Evolutionary conservation across 1,140 invertebrate genomes (phyloP), one percentile per base, ranked within the genome.

Genomic region (Drosophila pruinosa): DNA sequence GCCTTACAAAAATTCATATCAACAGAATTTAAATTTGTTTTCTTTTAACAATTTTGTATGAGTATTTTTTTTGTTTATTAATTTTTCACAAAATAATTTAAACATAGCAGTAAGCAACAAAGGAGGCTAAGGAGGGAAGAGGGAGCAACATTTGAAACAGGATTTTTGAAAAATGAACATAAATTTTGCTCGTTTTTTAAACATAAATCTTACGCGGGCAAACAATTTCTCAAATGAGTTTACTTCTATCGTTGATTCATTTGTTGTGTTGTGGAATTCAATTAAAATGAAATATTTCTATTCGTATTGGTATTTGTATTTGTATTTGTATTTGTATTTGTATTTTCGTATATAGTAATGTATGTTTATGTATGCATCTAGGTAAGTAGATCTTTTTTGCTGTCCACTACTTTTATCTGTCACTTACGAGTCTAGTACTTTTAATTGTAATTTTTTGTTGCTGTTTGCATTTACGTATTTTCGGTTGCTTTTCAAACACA

Each of bases 101-200:
- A 86, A 81, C 70, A 74, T 85, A 85, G 82, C 82, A 77, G 77
- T 86, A 88, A 88, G 77, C 80, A 85, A 85, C 81, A 88, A 88
- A 88, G 67, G 56, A 39, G 43, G 38, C 21, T 22, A 19, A 10
- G 26, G 22, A 54, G 48, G 45, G 26, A 34, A 24, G 45, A 61
- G 38, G 31, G 14, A 38, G 31, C 45, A 64, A 52, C 53, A 65
- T 57, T 52, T 41, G 15, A 21, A 63, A 72, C 56, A 47, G 41
- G 63, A 41, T 19, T 50, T 54, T 75, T 31, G 34, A 48, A 57
- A 54, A 36, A 36, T 10, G 26, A 28, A 62, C 38, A 36, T 28
- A 38, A 36, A 57, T 65, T 62, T 71, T 53, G 59, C 39, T 59
- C 59, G 38, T 68, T 69, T 57, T 73, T 41, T 59, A 64, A 83